Conservation (phyloP, 2,113 vertebrate species). For the Eclectus roratus region DNA sequence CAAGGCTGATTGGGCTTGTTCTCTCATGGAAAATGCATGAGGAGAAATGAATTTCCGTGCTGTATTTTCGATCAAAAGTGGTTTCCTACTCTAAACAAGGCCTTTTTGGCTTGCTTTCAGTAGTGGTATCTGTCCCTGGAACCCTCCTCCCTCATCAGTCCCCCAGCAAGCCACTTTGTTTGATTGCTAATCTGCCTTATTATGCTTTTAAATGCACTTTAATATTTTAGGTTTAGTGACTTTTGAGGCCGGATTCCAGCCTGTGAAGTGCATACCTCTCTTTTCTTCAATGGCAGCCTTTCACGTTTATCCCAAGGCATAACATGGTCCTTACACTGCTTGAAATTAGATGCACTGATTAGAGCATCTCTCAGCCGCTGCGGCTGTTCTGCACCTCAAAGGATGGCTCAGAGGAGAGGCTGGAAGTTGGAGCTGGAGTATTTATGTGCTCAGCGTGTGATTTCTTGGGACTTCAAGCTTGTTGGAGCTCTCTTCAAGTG, state of each 20-base stretch:
- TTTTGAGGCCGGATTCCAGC: not conserved
- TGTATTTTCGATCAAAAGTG: not conserved
- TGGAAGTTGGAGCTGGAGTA: not conserved
- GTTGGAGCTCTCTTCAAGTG: not conserved
- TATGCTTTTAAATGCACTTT: slow-evolving; percentile 53
- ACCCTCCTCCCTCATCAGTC: not conserved
- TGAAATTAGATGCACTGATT: slow-evolving; percentile 44
- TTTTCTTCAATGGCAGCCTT: slow-evolving; percentile 3
- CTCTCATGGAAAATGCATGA: slow-evolving; percentile 59
- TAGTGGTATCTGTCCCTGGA: not conserved
- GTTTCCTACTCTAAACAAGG: slow-evolving; percentile 20
- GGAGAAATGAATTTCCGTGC: not conserved
- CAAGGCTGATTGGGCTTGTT: slow-evolving; percentile 34
- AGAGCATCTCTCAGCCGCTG: not conserved
- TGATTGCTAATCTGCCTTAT: slow-evolving; percentile 56
- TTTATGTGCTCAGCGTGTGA: not conserved
- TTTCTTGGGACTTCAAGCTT: not conserved
- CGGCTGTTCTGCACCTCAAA: not conserved
- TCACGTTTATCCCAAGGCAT: slow-evolving; percentile 13
- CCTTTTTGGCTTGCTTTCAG: not conserved
- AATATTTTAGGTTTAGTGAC: slow-evolving; percentile 9
- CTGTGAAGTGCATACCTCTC: slow-evolving; percentile 20
- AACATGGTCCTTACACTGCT: not conserved
- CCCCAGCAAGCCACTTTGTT: not conserved
- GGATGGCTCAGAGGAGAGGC: not conserved